These are phyloP conservation scores for Tetranychus cinnabarinus DNA, from an alignment of 1,140 invertebrate species.

Conservation along the genomic window DNA sequence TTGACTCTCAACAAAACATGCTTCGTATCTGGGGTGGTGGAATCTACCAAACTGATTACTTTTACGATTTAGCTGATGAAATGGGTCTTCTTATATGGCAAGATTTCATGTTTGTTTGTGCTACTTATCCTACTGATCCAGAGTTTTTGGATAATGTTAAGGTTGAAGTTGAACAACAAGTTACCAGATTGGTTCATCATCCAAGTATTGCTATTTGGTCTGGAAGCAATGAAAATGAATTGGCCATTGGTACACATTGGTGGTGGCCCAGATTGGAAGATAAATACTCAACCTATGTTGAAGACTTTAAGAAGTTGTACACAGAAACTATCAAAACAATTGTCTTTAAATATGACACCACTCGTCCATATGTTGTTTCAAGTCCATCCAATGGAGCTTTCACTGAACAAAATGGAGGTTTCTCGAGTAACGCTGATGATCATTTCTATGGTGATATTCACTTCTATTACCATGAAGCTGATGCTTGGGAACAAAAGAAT, in stretches of 20 bases:
- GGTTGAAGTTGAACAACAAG: slow-evolving; percentile 73
- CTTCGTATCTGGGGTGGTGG: no score
- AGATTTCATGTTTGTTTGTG: no score
- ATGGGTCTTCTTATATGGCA: no score
- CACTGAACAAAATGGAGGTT: slow-evolving; percentile 45
- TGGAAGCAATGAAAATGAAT: slow-evolving; percentile 96
- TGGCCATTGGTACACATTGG: slow-evolving; percentile 77
- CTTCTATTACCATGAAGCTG: slow-evolving; percentile 31
- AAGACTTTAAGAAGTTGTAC: slow-evolving; percentile 62
- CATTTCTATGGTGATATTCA: slow-evolving; percentile 50
- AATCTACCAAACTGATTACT: no score
- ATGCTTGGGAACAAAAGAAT: slow-evolving; percentile 50
- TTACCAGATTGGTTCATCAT: slow-evolving; percentile 36
- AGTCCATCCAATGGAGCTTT: slow-evolving; percentile 74
- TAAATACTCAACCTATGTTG: slow-evolving; percentile 81
- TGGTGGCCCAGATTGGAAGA: slow-evolving; percentile 90
- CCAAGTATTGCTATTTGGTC: no score
- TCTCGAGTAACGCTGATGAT: slow-evolving; percentile 48
- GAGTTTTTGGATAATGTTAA: no score
- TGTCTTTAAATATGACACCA: slow-evolving; percentile 33
- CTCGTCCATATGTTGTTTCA: slow-evolving; percentile 46
- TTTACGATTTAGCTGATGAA: no score
- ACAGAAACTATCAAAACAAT: slow-evolving; percentile 37
- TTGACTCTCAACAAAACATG: no score
- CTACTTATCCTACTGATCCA: no score